Evolutionary conservation across 2,113 vertebrate genomes (phyloP), one percentile per base, ranked within the genome.

Genomic region (Indicator maculatus): DNA sequence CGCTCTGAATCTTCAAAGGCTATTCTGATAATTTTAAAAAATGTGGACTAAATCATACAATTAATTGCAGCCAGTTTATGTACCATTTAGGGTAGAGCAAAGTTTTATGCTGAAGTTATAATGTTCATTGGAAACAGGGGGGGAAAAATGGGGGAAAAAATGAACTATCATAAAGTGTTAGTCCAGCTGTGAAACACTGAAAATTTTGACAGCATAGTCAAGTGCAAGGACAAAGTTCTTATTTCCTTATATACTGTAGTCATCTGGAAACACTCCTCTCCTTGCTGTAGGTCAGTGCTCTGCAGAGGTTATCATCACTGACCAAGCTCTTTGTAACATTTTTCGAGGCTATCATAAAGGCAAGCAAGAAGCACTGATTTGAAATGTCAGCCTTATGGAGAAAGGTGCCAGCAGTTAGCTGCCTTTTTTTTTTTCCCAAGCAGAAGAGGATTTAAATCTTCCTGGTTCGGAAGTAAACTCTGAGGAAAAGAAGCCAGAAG

Each of bases 301-400:
- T 74, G 69, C 39, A 92, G 89, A 96, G 89, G 90, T 95, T 91
- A 93, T 88, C 95, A 58, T 67, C 79, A 90, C 65, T 80, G 90
- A 83, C 93, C 63, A 77, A 89, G 58, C 33, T 90, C 83, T 94
- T 86, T 66, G 92, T 41, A 92, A 77, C n/a, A 65, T 82, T 92
- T 89, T 94, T 92, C 82, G 67, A 93, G 93, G 88, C 78, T 91
- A 88, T 91, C 26, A 0, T 66, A 90, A 76, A 80, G 61, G 71
- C 83, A 89, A 88, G 86, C 41, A 89, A 87, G 80, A 94, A 83
- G 86, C 63, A 88, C 89, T 78, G 88, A 93, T 95, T 87, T 86
- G 74, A 95, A 97, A 96, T 89, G 91, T 84, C 89, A 96, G 78
- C 65, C 56, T 67, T 81, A 60, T 56, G 65, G 72, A 53, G 88